A percentile compares a stretch with the other conserved stretches of the same genome.
phyloP scores from a whole-genome alignment of 2,888 invertebrate genomes.

The Lacanobia oleracea region DNA sequence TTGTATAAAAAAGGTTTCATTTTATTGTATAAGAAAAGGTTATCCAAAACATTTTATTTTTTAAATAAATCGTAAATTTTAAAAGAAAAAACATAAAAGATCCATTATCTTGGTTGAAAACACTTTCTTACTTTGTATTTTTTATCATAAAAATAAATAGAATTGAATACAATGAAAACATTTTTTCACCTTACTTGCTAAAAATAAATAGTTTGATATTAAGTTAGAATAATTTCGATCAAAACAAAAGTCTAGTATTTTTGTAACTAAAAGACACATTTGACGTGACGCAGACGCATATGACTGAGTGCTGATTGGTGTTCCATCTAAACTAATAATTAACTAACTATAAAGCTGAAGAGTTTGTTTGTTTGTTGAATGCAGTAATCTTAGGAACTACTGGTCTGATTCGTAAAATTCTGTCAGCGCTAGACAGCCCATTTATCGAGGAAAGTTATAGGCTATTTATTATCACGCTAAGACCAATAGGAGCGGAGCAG shows the following conservation, averaged over 20 bases:
- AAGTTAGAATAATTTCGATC: neutral
- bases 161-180: neutral
- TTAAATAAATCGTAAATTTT: neutral
- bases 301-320: no score
- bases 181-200: neutral
- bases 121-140: neutral
- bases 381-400: no score
- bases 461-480: no score
- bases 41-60: neutral
- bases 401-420: no score
- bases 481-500: no score
- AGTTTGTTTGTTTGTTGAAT: no score
- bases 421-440: no score
- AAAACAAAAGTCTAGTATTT: conserved; percentile 6
- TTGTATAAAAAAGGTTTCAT: no score
- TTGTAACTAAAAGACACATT: neutral
- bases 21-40: no score
- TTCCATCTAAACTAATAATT: neutral
- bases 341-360: no score
- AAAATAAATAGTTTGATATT: neutral
- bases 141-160: neutral
- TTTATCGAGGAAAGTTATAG: no score
- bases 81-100: conserved; percentile 11
- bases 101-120: conserved; percentile 7
- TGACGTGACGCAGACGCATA: no score